Evolutionary conservation across 2,888 invertebrate genomes (phyloP).

Genomic region (Seira musarum): DNA sequence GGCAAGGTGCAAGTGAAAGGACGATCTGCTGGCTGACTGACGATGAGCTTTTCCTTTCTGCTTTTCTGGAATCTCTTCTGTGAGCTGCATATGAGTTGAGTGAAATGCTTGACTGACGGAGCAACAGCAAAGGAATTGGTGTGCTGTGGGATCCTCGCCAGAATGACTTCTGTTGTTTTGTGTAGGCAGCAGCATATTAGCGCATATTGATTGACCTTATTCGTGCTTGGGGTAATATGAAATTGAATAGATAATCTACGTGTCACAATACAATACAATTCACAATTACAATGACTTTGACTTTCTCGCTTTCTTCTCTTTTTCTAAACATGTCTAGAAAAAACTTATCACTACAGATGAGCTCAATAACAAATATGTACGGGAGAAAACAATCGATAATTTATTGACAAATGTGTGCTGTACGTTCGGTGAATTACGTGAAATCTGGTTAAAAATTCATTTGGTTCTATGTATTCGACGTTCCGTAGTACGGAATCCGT

Average conservation of each 20-base stretch:
- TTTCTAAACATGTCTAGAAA: neutral
- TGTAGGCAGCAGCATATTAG: no score
- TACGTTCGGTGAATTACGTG: neutral
- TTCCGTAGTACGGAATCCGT: no score
- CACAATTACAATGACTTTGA: neutral
- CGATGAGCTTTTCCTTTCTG: neutral
- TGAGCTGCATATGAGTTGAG: neutral
- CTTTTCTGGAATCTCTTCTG: no score
- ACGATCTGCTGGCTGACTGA: neutral
- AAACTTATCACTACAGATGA: no score
- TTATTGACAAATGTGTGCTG: no score
- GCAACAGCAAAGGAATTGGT: no score
- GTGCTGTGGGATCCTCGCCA: no score
- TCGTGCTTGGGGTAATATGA: conserved; percentile 19
- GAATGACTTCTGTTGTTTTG: no score
- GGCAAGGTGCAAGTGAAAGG: no score
- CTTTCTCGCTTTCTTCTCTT: conserved; percentile 3
- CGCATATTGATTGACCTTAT: conserved; percentile 43
- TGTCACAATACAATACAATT: conserved; percentile 20
- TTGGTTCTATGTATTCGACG: no score
- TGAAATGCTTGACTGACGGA: neutral
- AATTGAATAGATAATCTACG: conserved; percentile 31
- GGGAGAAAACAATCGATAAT: neutral
- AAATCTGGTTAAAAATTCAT: conserved; percentile 10
- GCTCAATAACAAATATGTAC: neutral